Evolutionary conservation across 1,140 invertebrate species (phyloP).

Genomic region (Arctopsyche grandis): DNA sequence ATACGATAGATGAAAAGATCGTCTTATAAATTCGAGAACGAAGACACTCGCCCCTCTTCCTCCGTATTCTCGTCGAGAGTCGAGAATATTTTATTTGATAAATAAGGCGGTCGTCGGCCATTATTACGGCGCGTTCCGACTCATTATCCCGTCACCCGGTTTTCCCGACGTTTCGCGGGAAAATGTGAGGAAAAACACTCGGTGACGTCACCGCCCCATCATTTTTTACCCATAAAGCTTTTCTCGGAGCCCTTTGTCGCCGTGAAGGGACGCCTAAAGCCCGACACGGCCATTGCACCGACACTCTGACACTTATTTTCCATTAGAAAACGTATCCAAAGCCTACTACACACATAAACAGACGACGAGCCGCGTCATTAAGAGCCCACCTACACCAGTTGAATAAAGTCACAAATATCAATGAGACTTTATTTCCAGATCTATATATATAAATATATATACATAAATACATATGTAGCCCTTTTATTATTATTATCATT

Average conservation of each 20-base stretch:
- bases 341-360: too few species aligned
- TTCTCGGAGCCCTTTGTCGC: not conserved
- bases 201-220: constrained; percentile 3
- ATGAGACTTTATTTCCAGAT: too few species aligned
- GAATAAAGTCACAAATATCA: too few species aligned
- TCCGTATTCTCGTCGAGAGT: not conserved
- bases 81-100: constrained; percentile 22
- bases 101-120: constrained; percentile 26
- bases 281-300: not conserved
- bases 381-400: too few species aligned
- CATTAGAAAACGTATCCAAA: too few species aligned
- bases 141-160: constrained; percentile 27
- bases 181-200: not conserved
- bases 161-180: not conserved
- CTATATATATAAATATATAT: too few species aligned
- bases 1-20: too few species aligned
- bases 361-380: too few species aligned
- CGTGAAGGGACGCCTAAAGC: not conserved
- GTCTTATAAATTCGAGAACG: too few species aligned
- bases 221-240: not conserved
- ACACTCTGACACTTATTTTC: not conserved
- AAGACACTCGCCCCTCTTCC: not conserved
- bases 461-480: too few species aligned
- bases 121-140: constrained; percentile 9
- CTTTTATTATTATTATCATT: too few species aligned